A percentile compares a stretch with the other conserved stretches of the same genome.
Evolutionary conservation across 2,888 invertebrate species (phyloP).

Genomic region (Dicyrtomina minuta): DNA sequence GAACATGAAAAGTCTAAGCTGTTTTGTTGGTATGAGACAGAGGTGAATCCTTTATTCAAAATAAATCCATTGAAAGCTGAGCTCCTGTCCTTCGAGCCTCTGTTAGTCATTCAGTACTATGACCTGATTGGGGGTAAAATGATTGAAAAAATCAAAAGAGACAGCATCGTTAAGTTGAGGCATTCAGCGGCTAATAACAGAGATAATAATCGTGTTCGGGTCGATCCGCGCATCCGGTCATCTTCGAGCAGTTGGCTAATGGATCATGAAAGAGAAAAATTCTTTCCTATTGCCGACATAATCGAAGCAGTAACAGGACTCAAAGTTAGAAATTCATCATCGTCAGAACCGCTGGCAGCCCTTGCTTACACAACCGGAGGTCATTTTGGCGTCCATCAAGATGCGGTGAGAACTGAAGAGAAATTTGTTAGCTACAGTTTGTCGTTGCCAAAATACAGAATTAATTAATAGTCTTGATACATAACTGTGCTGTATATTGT

Average conservation of each 20-base stretch:
- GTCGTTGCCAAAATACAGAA: too few relatives aligned
- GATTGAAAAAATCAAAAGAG: conserved; percentile 10
- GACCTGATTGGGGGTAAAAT: conserved; percentile 24
- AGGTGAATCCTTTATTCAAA: conserved; percentile 19
- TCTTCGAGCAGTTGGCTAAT: conserved; percentile 25
- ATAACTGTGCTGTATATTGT: too few relatives aligned
- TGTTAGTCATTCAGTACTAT: conserved; percentile 32
- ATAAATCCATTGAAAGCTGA: conserved; percentile 40
- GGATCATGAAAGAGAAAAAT: conserved; percentile 2
- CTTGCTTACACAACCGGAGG: conserved; percentile 34
- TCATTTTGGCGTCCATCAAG: too few relatives aligned
- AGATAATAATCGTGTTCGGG: conserved; percentile 18
- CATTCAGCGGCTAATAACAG: conserved; percentile 13
- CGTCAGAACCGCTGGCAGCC: conserved; percentile 29
- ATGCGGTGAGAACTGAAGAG: too few relatives aligned
- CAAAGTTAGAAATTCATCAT: not conserved
- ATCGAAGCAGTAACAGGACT: conserved; percentile 26
- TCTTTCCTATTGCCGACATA: not conserved
- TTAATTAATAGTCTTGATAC: too few relatives aligned
- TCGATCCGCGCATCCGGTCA: conserved; percentile 2
- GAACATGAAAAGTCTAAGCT: conserved; percentile 21
- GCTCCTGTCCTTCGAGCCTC: conserved; percentile 21
- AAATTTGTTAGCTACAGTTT: too few relatives aligned
- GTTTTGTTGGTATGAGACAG: conserved; percentile 39
- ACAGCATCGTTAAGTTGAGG: not conserved